Evolutionary conservation across 2,113 vertebrate species (phyloP).

Genomic region (Anguilla japonica): DNA sequence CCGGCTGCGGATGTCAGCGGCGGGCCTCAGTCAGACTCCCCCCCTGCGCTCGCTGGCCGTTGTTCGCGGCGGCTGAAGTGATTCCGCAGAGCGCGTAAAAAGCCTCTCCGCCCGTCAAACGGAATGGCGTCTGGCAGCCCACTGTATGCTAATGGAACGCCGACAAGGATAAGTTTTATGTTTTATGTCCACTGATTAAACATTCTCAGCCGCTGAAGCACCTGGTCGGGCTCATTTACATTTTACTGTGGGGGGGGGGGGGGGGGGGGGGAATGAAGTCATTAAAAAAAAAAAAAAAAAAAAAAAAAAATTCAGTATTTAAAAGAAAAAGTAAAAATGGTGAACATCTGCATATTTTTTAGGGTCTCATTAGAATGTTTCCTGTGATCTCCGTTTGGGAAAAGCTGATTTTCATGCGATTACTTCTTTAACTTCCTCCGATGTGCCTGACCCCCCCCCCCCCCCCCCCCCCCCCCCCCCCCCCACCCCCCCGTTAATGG

Average conservation of each 20-base stretch:
- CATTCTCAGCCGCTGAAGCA: background rate
- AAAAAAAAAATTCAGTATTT: background rate
- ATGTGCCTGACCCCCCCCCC: slow-evolving; percentile 15
- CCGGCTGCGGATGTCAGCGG: background rate
- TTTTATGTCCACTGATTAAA: background rate
- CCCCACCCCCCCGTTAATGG: slow-evolving; percentile 27
- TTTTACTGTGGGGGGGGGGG: background rate
- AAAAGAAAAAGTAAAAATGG: background rate
- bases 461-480: slow-evolving; percentile 11
- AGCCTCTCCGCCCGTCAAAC: background rate
- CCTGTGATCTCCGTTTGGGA: slow-evolving; percentile 9
- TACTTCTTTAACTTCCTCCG: slow-evolving; percentile 18
- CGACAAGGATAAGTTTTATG: background rate
- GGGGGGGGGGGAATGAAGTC: background rate
- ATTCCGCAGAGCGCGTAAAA: background rate
- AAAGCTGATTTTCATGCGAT: slow-evolving; percentile 30
- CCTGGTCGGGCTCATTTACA: slow-evolving; percentile 10
- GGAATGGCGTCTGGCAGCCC: background rate
- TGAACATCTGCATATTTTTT: slow-evolving; percentile 8
- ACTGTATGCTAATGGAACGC: slow-evolving; percentile 2
- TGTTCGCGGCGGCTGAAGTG: background rate
- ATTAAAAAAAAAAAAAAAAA: background rate
- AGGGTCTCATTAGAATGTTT: slow-evolving; percentile 2
- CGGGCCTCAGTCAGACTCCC: background rate
- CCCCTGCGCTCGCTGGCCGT: background rate